These are phyloP conservation scores for Nasua narica DNA, from an alignment of 2,797 vertebrate genomes.

Conservation along the genomic window DNA sequence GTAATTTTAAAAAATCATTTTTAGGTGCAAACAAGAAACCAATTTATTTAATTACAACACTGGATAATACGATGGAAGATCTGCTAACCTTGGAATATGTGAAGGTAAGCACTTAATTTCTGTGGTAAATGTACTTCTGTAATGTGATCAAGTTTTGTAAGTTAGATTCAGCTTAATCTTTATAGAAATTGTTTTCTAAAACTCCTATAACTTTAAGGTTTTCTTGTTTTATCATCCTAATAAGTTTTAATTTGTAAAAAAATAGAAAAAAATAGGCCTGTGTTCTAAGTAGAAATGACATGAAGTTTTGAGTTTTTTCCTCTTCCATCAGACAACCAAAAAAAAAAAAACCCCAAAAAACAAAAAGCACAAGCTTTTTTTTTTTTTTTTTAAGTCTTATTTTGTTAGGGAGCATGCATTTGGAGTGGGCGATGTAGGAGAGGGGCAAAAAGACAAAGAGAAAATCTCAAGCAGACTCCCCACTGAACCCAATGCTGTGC, in stretches of 20 bases:
- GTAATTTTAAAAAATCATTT: conserved; percentile 56
- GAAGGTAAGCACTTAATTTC: conserved; percentile 85
- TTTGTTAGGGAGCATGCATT: not conserved
- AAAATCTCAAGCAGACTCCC: not conserved
- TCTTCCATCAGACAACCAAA: not conserved
- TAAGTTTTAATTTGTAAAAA: not conserved
- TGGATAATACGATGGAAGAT: conserved; percentile 95
- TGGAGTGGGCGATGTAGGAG: not conserved
- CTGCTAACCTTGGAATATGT: conserved; percentile 93
- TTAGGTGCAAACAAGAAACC: conserved; percentile 92
- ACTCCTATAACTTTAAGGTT: not conserved
- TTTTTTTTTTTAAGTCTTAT: not conserved
- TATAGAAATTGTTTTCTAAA: not conserved
- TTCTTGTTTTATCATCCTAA: not conserved
- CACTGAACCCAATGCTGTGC: not conserved
- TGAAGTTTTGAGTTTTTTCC: not conserved
- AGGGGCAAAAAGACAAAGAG: not conserved
- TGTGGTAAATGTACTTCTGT: not conserved
- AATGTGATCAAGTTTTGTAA: not conserved
- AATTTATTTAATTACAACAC: conserved; percentile 94
- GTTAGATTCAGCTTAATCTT: not conserved
- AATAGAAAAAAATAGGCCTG: not conserved
- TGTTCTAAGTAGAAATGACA: not conserved
- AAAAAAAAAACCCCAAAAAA: not conserved
- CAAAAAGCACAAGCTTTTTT: not conserved